Conservation (phyloP, 2,797 vertebrate genomes). For the Pteropus rufus region DNA sequence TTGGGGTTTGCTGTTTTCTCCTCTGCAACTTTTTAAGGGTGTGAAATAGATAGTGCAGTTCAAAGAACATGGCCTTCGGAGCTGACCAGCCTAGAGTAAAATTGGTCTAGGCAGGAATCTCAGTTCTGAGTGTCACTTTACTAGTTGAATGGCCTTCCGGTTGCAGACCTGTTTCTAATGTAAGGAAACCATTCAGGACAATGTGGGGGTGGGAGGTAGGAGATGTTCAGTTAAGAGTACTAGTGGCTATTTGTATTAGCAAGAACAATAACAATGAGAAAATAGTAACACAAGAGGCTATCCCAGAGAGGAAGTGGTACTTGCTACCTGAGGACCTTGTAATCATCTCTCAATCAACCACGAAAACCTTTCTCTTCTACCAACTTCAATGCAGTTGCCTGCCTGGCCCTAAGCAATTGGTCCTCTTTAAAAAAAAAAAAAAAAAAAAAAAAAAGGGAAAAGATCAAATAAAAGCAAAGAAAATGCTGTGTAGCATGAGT, state of each 20-base stretch:
- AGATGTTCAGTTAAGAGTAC: neutral
- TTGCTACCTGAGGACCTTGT: neutral
- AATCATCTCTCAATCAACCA: neutral
- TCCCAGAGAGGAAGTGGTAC: neutral
- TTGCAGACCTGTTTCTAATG: neutral
- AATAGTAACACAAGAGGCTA: neutral
- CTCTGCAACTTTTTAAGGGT: neutral
- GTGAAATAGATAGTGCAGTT: neutral
- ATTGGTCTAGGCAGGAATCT: neutral
- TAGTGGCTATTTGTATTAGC: neutral
- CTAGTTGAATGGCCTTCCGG: neutral
- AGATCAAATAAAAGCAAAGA: neutral
- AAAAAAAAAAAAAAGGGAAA: neutral
- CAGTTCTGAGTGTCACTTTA: neutral
- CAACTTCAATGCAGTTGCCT: neutral
- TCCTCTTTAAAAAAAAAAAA: neutral
- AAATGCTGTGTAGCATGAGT: neutral
- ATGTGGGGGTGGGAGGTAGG: neutral
- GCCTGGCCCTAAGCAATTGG: neutral
- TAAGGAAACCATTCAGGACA: neutral
- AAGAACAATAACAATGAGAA: neutral
- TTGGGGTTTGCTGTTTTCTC: neutral
- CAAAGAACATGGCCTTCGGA: neutral
- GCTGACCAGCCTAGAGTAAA: neutral
- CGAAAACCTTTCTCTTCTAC: neutral